Evolutionary conservation across 1,140 invertebrate species (phyloP).

Genomic region (Eumaeus atala): DNA sequence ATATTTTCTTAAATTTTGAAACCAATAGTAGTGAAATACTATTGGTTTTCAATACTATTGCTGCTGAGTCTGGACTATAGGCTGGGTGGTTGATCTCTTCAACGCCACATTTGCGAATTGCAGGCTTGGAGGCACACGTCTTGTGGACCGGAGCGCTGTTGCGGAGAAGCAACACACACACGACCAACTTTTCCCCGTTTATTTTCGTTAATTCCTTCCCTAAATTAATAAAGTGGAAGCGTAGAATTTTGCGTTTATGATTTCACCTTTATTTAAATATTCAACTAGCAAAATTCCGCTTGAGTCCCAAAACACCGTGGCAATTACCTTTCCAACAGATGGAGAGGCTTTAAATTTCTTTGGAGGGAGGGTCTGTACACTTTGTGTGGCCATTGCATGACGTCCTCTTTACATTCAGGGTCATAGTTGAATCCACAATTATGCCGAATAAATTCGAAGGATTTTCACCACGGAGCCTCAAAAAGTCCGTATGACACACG

Average conservation of each 20-base stretch:
- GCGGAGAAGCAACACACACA: neutral
- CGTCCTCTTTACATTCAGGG: conserved; percentile 12
- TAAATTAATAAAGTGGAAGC: conserved; percentile 16
- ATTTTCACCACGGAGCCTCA: conserved; percentile 15
- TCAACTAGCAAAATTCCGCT: conserved; percentile 20
- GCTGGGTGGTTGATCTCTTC: conserved; percentile 39
- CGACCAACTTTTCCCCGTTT: neutral
- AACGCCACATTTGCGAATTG: neutral
- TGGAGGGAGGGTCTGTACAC: conserved; percentile 20
- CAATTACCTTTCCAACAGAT: conserved; percentile 27
- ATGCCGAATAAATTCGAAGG: neutral
- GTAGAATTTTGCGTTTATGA: conserved; percentile 23
- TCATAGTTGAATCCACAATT: conserved; percentile 6
- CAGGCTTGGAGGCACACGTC: neutral
- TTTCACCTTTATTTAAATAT: conserved; percentile 22
- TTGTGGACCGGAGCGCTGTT: conserved; percentile 2
- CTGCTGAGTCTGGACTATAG: conserved; percentile 55
- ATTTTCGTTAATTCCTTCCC: conserved; percentile 14
- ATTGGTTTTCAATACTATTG: too few relatives aligned
- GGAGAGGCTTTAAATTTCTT: conserved; percentile 30
- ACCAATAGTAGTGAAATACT: conserved; percentile 56
- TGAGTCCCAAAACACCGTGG: conserved; percentile 17
- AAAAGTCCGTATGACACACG: neutral
- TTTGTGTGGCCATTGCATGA: conserved; percentile 18
- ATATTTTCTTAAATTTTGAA: conserved; percentile 47